These are phyloP conservation scores for Amia ocellicauda DNA, from an alignment of 2,113 vertebrate genomes.

Conservation along the genomic window DNA sequence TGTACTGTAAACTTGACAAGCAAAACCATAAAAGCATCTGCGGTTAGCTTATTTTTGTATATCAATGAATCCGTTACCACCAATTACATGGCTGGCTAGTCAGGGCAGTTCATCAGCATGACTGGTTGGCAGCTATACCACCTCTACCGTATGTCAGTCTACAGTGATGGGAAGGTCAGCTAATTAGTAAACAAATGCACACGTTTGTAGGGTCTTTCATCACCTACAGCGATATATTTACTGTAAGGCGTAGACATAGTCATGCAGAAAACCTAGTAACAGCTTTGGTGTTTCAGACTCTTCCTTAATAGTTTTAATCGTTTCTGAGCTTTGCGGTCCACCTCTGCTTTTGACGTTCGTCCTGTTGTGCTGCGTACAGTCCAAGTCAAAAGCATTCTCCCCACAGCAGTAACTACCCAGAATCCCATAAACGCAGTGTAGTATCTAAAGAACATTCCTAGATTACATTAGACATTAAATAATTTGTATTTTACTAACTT, in stretches of 20 bases:
- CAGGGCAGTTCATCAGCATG: not conserved
- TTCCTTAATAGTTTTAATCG: not conserved
- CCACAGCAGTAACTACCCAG: too few species aligned
- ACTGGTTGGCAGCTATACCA: slow-evolving; percentile 2
- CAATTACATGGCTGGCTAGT: slow-evolving; percentile 19
- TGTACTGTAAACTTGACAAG: too few species aligned
- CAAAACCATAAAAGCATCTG: too few species aligned
- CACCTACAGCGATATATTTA: too few species aligned
- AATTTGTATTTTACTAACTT: too few species aligned
- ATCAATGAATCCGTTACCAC: not conserved
- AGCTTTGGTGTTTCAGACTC: not conserved
- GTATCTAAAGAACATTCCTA: too few species aligned
- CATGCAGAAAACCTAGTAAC: not conserved
- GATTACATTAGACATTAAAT: too few species aligned
- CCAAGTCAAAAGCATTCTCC: too few species aligned
- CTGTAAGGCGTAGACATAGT: not conserved
- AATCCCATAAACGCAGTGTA: too few species aligned
- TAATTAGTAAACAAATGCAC: slow-evolving; percentile 6
- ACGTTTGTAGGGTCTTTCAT: too few species aligned
- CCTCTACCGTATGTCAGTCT: not conserved
- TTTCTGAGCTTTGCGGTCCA: not conserved
- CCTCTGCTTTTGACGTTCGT: not conserved
- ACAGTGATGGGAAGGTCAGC: not conserved
- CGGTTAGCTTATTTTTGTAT: too few species aligned
- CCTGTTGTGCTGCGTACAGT: not conserved